phyloP scores from a whole-genome alignment of 2,888 invertebrate genomes.

The Drosophila pseudotalamancana region DNA sequence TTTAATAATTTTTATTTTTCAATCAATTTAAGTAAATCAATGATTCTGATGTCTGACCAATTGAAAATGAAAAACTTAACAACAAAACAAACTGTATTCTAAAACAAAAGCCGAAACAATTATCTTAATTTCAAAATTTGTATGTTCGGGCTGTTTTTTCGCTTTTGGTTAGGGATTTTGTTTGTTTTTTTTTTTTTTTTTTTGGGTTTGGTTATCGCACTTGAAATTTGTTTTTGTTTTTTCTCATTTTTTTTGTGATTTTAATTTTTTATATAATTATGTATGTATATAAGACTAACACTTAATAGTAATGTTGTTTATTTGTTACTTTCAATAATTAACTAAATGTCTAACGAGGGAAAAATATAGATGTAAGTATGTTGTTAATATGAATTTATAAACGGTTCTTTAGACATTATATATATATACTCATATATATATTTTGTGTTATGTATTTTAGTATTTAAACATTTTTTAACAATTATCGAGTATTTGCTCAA shows the following conservation, averaged over 20 bases:
- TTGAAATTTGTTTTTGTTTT: conserved; percentile 50
- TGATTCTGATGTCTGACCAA: conserved; percentile 73
- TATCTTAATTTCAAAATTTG: conserved; percentile 56
- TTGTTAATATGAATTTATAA: conserved; percentile 65
- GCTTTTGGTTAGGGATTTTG: background rate
- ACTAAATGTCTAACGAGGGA: conserved; percentile 81
- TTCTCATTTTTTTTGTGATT: conserved; percentile 46
- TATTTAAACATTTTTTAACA: conserved; percentile 73
- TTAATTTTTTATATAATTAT: conserved; percentile 52
- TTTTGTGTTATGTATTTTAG: conserved; percentile 49
- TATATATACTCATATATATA: conserved; percentile 32
- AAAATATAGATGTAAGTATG: conserved; percentile 64
- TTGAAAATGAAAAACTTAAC: conserved; percentile 59
- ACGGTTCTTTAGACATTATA: conserved; percentile 37
- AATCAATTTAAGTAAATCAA: conserved; percentile 80
- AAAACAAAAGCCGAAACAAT: conserved; percentile 70
- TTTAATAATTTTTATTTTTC: conserved; percentile 80
- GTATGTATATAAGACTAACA: conserved; percentile 80
- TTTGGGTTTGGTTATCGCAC: conserved; percentile 49
- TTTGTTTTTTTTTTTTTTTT: conserved; percentile 24
- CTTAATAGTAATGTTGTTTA: conserved; percentile 76
- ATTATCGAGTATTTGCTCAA: conserved; percentile 77
- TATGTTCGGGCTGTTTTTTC: conserved; percentile 30
- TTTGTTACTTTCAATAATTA: conserved; percentile 71
- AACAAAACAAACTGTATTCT: conserved; percentile 43